phyloP scores from a whole-genome alignment of 2,113 vertebrate genomes.

The Mesembrinibis cayennensis region DNA sequence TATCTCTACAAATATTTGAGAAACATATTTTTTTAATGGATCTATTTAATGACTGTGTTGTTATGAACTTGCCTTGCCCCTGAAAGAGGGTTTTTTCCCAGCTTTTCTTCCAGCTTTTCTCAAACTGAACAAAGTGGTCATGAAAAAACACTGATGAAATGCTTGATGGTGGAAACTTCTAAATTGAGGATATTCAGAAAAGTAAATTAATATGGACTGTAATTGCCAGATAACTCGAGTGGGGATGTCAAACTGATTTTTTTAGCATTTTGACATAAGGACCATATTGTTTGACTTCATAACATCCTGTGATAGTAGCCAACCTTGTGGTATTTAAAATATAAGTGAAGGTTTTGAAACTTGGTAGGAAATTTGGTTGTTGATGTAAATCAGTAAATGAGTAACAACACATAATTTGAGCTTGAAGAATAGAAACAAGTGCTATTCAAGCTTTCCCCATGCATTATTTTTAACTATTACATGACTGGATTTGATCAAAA shows the following conservation, averaged over 20 bases:
- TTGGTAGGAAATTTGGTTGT: background rate
- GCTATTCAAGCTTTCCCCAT: background rate
- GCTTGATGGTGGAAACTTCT: background rate
- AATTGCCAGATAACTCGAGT: background rate
- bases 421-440: background rate
- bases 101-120: background rate
- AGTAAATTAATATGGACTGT: background rate
- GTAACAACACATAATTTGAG: background rate
- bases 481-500: background rate
- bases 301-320: background rate
- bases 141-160: background rate
- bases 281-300: background rate
- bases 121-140: background rate
- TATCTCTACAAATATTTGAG: background rate
- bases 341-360: background rate
- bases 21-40: background rate
- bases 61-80: background rate
- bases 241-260: background rate
- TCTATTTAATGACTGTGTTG: background rate
- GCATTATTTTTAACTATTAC: background rate
- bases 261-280: background rate
- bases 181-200: background rate
- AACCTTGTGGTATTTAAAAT: background rate
- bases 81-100: fast-evolving
- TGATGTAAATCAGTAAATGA: background rate